Evolutionary conservation across 2,888 invertebrate genomes (phyloP), one percentile per base, ranked within the genome.

Genomic region (Eucriotettix oculatus): DNA sequence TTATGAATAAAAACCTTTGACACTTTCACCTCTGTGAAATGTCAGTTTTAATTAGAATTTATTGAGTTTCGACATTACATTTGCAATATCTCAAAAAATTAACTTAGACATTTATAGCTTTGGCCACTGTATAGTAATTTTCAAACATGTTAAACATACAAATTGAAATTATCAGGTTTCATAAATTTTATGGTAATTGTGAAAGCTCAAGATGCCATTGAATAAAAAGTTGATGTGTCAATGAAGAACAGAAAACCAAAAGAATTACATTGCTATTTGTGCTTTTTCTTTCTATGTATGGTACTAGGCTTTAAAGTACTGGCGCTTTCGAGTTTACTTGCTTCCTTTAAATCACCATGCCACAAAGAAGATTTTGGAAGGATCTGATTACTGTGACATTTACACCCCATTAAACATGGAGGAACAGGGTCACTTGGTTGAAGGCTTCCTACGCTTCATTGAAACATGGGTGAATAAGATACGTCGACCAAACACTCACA

Each of bases 401-500:
- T 95, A 93, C 70, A 79, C 83, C n/a, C 78, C 81, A 0, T 80
- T 82, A 1, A 80, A 80, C 0, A 69, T 75, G 41, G 76, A 80
- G 11, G 81, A 82, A 61, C 79, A 81, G 60, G 78, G 76, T 52
- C 78, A 78, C 41, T 77, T 84, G 68, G 79, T 80, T 0, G 84
- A 85, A 60, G 86, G 85, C 0, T 88, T 90, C 72, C 76, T 91
- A 52, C 85, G 87, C 65, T 92, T 87, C 72, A 88, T 85, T 67
- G 96, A 89, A 75, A 82, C 84, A 0, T 87, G 87, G 72, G 82
- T 95, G 64, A 96, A 96, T 76, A 91, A 92, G 76, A 86, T 96
- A 70, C 87, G 89, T 72, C 78, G 91, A 65, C 83, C 86, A 9
- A 77, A 77, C 66, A 79, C 80, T 17, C 69, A 72, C 65, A 87